Evolutionary conservation across 2,113 vertebrate species (phyloP).

Genomic region (Phoenicopterus ruber): DNA sequence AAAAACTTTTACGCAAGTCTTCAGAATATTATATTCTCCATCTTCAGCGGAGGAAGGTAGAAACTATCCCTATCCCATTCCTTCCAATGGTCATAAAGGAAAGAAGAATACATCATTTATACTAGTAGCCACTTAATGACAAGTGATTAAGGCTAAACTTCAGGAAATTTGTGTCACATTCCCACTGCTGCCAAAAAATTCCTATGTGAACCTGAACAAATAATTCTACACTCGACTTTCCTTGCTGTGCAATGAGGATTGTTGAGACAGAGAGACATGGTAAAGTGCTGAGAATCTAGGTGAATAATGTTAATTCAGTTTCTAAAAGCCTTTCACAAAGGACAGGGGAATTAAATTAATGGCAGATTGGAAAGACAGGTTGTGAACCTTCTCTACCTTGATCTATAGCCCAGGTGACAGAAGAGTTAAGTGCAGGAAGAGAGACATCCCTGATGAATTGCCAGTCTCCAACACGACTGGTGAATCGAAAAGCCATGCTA

Average conservation of each 20-base stretch:
- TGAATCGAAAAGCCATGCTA: not conserved
- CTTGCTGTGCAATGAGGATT: not conserved
- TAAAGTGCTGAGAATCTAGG: not conserved
- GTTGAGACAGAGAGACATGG: not conserved
- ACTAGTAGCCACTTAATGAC: not conserved
- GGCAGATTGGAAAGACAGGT: not conserved
- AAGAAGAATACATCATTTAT: not conserved
- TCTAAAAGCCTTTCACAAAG: conserved; percentile 30
- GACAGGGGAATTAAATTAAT: not conserved
- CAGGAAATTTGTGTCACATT: not conserved
- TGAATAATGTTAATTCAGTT: not conserved
- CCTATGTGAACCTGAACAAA: not conserved
- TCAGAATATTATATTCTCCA: not conserved
- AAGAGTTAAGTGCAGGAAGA: not conserved
- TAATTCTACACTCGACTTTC: not conserved
- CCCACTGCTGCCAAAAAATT: not conserved
- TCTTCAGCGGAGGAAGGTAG: not conserved
- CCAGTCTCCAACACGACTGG: not conserved
- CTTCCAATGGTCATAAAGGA: not conserved
- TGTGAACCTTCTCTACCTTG: not conserved
- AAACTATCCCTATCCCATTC: not conserved
- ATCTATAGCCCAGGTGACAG: not conserved
- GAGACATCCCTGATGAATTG: not conserved
- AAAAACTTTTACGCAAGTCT: not conserved
- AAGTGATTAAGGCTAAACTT: not conserved